These are phyloP conservation scores for Tragelaphus imberbis DNA, from an alignment of 2,113 vertebrate genomes.

Conservation along the genomic window DNA sequence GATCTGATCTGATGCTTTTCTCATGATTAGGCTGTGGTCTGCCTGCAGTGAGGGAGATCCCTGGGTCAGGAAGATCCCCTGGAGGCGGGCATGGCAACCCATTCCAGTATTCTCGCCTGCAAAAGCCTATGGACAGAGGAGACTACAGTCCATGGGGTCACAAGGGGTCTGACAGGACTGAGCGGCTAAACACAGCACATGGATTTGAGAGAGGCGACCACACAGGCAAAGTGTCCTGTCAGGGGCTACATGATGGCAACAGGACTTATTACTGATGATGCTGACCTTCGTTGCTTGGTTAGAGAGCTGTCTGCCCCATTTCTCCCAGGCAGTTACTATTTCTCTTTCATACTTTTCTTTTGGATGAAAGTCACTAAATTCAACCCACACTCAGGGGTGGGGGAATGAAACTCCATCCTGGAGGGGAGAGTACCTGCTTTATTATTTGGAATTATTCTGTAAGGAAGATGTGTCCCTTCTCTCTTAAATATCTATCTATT, in stretches of 20 bases:
- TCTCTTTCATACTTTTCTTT: not conserved
- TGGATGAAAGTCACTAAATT: not conserved
- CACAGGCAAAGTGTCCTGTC: not conserved
- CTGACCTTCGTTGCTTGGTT: not conserved
- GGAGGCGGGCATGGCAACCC: fast-evolving
- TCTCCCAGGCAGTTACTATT: not conserved
- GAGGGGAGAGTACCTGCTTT: not conserved
- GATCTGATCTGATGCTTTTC: not conserved
- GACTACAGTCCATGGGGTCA: not conserved
- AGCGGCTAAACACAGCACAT: not conserved
- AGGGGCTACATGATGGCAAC: fast-evolving
- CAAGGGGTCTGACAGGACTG: not conserved
- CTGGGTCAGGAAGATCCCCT: not conserved
- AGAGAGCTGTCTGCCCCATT: fast-evolving
- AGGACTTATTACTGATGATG: fast-evolving
- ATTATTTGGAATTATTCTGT: not conserved
- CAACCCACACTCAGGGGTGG: not conserved
- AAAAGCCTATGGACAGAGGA: not conserved
- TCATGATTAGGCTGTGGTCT: not conserved
- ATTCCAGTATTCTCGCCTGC: not conserved
- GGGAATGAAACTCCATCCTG: not conserved
- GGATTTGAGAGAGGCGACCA: too few species aligned
- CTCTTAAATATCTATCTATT: not conserved
- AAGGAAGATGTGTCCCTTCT: not conserved
- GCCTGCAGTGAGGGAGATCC: not conserved